Conservation (phyloP, 2,888 invertebrate species). For the Xestoiulus laeticollis region DNA sequence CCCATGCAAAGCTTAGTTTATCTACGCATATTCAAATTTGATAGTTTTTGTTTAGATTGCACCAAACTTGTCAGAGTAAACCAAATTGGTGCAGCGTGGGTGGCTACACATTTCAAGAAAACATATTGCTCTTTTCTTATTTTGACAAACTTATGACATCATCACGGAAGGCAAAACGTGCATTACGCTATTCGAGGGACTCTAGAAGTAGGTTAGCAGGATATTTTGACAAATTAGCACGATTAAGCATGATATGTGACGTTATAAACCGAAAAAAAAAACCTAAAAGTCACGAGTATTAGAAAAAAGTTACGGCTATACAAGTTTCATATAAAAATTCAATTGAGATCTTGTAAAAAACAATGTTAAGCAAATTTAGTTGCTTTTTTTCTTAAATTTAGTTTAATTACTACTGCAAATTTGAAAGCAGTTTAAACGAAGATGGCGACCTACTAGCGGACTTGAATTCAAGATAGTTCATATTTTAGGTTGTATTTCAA, state of each 20-base stretch:
- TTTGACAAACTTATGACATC: not conserved
- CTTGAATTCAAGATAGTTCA: slow-evolving; percentile 27
- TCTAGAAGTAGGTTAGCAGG: slow-evolving; percentile 8
- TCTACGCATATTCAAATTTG: not conserved
- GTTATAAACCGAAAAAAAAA: not conserved
- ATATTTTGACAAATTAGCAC: not conserved
- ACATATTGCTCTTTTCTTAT: not conserved
- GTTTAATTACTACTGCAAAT: too few relatives aligned
- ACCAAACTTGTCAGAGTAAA: not conserved
- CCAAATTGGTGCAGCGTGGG: not conserved
- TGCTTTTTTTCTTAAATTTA: too few relatives aligned
- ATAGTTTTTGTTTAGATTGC: not conserved
- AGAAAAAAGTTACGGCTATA: not conserved
- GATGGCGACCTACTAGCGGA: not conserved
- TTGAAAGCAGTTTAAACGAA: too few relatives aligned
- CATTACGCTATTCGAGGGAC: not conserved
- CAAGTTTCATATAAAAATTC: too few relatives aligned
- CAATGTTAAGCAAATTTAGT: not conserved
- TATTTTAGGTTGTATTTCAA: not conserved
- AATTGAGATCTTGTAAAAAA: not conserved
- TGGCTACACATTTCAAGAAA: not conserved
- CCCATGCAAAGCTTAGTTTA: not conserved
- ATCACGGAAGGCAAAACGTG: not conserved
- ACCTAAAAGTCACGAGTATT: not conserved
- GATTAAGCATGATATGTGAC: not conserved